Conservation (phyloP, 1,140 invertebrate genomes). For the Scaptomyza hsui region DNA sequence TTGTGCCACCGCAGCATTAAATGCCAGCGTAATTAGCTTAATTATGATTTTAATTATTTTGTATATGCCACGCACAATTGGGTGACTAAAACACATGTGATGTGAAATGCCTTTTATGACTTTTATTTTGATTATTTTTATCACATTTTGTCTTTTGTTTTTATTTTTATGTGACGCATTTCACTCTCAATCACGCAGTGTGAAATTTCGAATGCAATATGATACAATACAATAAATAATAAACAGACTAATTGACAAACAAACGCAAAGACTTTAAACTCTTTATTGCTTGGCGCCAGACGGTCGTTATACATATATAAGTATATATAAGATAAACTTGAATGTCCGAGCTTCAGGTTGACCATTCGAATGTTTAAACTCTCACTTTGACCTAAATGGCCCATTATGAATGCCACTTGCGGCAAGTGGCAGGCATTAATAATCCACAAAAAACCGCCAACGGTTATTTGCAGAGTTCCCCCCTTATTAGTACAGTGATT, state of each 20-base stretch:
- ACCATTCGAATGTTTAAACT: slow-evolving; percentile 36
- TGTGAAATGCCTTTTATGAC: slow-evolving; percentile 8
- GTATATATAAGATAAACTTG: slow-evolving; percentile 33
- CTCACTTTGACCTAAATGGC: slow-evolving; percentile 61
- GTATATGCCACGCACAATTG: slow-evolving; percentile 30
- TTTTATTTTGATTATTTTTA: not conserved
- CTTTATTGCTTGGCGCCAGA: slow-evolving; percentile 72
- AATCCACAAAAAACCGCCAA: slow-evolving; percentile 44
- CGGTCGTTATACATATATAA: slow-evolving; percentile 42
- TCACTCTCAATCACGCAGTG: slow-evolving; percentile 6
- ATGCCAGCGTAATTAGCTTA: slow-evolving; percentile 54
- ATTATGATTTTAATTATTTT: slow-evolving; percentile 55
- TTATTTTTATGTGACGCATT: not conserved
- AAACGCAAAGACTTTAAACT: slow-evolving; percentile 56
- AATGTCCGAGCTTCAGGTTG: slow-evolving; percentile 23
- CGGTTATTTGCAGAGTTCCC: slow-evolving; percentile 14
- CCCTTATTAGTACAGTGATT: not conserved
- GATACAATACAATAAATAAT: slow-evolving; percentile 61
- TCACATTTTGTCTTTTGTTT: not conserved
- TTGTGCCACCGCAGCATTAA: slow-evolving; percentile 36
- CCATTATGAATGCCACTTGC: slow-evolving; percentile 62
- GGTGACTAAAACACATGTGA: slow-evolving; percentile 8
- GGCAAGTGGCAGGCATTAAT: slow-evolving; percentile 57
- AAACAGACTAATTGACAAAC: slow-evolving; percentile 66
- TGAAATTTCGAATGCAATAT: slow-evolving; percentile 40